These are phyloP conservation scores for Myotis yumanensis DNA, from an alignment of 2,113 vertebrate genomes.

Conservation along the genomic window DNA sequence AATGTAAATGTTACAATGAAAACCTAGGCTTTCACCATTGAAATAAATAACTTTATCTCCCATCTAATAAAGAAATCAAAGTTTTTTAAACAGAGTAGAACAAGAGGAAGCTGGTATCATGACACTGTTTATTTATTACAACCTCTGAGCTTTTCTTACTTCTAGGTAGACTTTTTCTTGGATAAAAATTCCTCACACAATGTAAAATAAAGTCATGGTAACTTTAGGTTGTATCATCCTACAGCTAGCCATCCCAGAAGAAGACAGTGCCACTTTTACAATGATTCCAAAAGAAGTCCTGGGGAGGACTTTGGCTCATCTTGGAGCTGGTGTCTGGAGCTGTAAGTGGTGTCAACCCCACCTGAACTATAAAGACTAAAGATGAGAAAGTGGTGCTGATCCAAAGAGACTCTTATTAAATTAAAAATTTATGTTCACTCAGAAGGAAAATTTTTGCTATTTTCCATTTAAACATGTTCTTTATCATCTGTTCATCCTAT, in stretches of 20 bases:
- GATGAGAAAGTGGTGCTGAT: neutral
- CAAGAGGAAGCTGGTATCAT: neutral
- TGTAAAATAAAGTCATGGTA: neutral
- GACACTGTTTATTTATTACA: neutral
- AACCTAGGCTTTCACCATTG: neutral
- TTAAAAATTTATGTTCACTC: neutral
- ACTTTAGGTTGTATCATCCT: neutral
- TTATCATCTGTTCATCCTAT: neutral
- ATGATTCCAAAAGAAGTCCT: neutral
- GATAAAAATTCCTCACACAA: neutral
- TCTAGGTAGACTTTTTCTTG: neutral
- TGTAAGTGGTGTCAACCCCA: neutral
- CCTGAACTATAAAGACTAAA: neutral
- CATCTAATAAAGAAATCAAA: slow-evolving; percentile 16
- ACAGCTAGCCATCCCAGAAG: neutral
- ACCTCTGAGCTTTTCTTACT: neutral
- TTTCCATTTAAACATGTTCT: neutral
- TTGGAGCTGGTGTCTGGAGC: neutral
- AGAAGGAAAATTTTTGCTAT: neutral
- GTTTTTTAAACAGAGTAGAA: neutral
- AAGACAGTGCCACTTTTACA: neutral
- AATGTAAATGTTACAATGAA: neutral
- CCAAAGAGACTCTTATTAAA: neutral
- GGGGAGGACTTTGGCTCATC: neutral
- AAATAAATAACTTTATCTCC: neutral